A percentile compares a stretch with the other conserved stretches of the same genome.
These are phyloP conservation scores for Pollicipes pollicipes DNA, from an alignment of 1,140 invertebrate species.

Conservation along the genomic window DNA sequence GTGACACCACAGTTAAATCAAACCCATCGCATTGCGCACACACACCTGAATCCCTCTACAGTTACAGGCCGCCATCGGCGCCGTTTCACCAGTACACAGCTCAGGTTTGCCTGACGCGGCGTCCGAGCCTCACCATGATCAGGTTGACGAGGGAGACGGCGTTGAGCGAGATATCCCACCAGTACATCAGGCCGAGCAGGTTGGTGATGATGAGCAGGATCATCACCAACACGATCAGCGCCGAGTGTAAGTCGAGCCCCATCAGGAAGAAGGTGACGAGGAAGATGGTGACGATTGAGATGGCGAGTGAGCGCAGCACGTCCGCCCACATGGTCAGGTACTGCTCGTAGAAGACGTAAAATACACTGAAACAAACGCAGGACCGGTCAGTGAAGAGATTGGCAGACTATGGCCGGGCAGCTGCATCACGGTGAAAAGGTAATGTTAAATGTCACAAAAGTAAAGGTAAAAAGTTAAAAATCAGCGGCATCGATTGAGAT, in stretches of 20 bases:
- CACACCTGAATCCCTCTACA: background rate
- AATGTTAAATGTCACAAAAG: too few species aligned
- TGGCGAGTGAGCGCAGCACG: constrained; percentile 46
- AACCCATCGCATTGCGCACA: too few species aligned
- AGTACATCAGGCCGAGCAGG: constrained; percentile 74
- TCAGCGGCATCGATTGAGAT: too few species aligned
- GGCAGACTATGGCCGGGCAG: too few species aligned
- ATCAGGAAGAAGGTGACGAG: constrained; percentile 61
- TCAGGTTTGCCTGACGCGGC: background rate
- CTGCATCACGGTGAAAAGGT: too few species aligned
- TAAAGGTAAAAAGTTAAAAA: too few species aligned
- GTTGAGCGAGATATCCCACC: constrained; percentile 72
- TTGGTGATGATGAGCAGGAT: constrained; percentile 62
- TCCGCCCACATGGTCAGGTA: constrained; percentile 73
- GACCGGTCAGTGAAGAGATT: too few species aligned
- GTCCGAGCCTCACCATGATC: constrained; percentile 57
- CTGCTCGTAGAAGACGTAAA: constrained; percentile 88
- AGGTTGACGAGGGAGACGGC: constrained; percentile 86
- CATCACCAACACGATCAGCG: constrained; percentile 50
- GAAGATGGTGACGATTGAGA: constrained; percentile 59
- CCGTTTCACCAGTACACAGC: too few species aligned
- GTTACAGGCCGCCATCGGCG: too few species aligned
- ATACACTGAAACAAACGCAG: constrained; percentile 41
- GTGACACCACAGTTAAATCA: too few species aligned
- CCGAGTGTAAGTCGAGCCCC: constrained; percentile 66